Evolutionary conservation across 2,797 vertebrate genomes (phyloP).

Genomic region (Rousettus madagascariensis): DNA sequence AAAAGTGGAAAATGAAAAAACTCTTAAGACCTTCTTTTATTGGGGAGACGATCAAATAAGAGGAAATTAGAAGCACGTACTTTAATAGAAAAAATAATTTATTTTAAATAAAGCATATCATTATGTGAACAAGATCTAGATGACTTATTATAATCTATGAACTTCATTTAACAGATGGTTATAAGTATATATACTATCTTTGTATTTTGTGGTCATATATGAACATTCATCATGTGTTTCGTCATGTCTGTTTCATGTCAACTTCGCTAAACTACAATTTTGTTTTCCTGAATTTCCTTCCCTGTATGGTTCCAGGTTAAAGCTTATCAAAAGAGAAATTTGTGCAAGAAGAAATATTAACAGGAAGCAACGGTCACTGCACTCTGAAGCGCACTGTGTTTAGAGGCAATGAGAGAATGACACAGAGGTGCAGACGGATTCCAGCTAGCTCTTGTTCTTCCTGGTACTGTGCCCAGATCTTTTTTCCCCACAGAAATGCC

Average conservation of each 20-base stretch:
- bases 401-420: neutral
- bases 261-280: neutral
- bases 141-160: neutral
- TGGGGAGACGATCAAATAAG: neutral
- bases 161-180: neutral
- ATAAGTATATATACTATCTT: neutral
- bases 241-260: neutral
- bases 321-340: neutral
- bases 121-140: neutral
- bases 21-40: neutral
- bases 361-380: neutral
- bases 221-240: neutral
- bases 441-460: neutral
- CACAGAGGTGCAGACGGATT: neutral
- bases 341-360: neutral
- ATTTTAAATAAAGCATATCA: neutral
- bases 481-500: neutral
- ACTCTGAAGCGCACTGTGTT: neutral
- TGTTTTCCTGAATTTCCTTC: neutral
- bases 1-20: neutral
- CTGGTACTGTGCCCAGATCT: neutral
- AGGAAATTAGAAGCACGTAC: neutral
- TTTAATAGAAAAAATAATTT: neutral
- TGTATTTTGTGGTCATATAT: neutral
- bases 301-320: neutral